Evolutionary conservation across 2,888 invertebrate genomes (phyloP), one percentile per base, ranked within the genome.

Genomic region (Dysmachus trigonus): DNA sequence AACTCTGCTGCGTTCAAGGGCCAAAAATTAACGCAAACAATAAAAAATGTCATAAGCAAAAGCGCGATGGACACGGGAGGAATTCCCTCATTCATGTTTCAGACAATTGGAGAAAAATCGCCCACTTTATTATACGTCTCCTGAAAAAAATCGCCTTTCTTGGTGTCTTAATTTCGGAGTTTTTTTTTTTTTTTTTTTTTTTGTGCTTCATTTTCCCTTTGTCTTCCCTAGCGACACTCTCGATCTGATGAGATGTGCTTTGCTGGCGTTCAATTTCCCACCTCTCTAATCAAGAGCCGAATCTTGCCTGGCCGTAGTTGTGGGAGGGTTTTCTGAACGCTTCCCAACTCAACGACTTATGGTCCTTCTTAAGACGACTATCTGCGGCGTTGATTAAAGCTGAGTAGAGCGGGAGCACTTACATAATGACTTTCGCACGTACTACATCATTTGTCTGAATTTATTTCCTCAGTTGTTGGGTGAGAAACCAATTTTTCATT

Each of bases 371-470:
- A 86, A 86, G 76, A 86, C 62, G 83, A 77, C 84, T 72, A 82
- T 83, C 84, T 62, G 10, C 53, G n/a, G 76, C 18, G 13, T 77
- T 86, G 86, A 86, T 86, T 86, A 86, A 86, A 77, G 74, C 84
- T 33, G 62, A 86, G 83, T 62, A 76, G 74, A 86, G 62, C 62
- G 76, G 38, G 84, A 86, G 86, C 86, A 86, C 86, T 86, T 84
- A 86, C 84, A 71, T 86, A 86, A 86, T 86, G 86, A 86, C 83
- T 86, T 86, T 86, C 86, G 77, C 86, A 84, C 86, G 86, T 84
- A 86, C 76, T 84, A 86, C 76, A 82, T 84, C 83, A 86, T 86
- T 86, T 86, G 86, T 86, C 86, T 86, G 86, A 82, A 84, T 86
- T 86, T 84, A 84, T 84, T 86, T 35, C 31, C 31, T 47, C 22